Conservation (phyloP, 37 sponge, comb jelly and placozoan species). For the Ephydatia muelleri region DNA sequence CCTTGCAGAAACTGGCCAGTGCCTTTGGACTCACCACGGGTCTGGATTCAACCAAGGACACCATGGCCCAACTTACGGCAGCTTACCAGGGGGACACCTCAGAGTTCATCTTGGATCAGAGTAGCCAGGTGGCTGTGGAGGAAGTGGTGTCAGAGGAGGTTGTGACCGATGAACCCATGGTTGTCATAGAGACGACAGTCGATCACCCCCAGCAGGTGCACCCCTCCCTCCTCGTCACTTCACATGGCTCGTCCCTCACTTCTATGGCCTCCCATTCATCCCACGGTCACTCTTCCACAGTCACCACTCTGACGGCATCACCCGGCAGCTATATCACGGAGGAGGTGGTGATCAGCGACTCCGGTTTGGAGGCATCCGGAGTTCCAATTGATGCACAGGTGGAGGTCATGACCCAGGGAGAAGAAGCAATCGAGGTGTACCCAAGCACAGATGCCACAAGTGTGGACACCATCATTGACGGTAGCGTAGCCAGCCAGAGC, state of each 20-base stretch:
- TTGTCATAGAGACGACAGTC: slow-evolving; percentile 47
- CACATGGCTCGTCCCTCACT: not conserved
- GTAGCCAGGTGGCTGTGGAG: slow-evolving; percentile 49
- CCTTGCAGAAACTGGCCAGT: slow-evolving; percentile 65
- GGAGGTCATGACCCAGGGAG: slow-evolving; percentile 36
- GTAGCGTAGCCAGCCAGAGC: not conserved
- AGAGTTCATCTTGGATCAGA: slow-evolving; percentile 35
- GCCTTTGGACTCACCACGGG: slow-evolving; percentile 52
- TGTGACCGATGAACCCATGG: slow-evolving; percentile 70
- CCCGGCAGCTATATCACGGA: slow-evolving; percentile 17
- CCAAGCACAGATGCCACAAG: not conserved
- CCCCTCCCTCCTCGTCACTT: not conserved
- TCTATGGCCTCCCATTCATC: not conserved
- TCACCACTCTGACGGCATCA: not conserved
- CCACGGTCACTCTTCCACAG: not conserved
- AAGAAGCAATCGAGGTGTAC: not conserved
- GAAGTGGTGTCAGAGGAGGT: slow-evolving; percentile 72
- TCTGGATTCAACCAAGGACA: slow-evolving; percentile 40
- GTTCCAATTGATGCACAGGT: slow-evolving; percentile 6
- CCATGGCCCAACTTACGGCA: slow-evolving; percentile 54
- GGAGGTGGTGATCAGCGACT: slow-evolving; percentile 54
- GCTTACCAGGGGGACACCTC: slow-evolving; percentile 38
- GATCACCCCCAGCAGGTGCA: not conserved
- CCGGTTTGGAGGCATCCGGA: slow-evolving; percentile 14
- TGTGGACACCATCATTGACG: slow-evolving; percentile 8